Conservation (phyloP, 2,113 vertebrate species). For the Panurus biarmicus region DNA sequence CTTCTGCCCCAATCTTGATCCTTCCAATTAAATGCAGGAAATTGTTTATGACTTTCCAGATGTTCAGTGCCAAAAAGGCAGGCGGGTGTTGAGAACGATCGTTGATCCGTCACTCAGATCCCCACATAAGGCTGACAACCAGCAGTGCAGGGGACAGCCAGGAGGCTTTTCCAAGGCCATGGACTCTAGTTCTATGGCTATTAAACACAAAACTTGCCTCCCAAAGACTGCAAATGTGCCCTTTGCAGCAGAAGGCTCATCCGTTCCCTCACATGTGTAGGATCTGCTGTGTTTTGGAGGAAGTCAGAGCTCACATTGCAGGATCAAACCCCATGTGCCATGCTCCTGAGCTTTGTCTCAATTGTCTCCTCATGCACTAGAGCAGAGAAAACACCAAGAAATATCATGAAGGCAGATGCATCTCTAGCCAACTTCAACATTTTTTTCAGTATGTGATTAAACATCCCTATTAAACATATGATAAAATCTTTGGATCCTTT, state of each 20-base stretch:
- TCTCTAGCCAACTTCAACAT: constrained; percentile 8
- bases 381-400: not conserved
- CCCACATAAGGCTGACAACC: not conserved
- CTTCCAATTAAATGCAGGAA: not conserved
- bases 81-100: not conserved
- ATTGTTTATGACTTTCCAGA: not conserved
- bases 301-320: not conserved
- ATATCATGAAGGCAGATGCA: not conserved
- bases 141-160: not conserved
- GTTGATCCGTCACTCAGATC: not conserved
- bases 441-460: constrained; percentile 32
- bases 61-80: not conserved
- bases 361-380: not conserved
- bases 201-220: not conserved
- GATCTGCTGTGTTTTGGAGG: not conserved
- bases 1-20: not conserved
- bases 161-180: not conserved
- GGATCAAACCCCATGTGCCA: fast-evolving
- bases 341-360: not conserved
- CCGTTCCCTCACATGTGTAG: not conserved
- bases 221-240: not conserved
- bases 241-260: not conserved
- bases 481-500: constrained; percentile 17
- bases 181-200: not conserved
- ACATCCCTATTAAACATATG: not conserved